phyloP scores from a whole-genome alignment of 2,797 vertebrate species.

The Aplochiton taeniatus region DNA sequence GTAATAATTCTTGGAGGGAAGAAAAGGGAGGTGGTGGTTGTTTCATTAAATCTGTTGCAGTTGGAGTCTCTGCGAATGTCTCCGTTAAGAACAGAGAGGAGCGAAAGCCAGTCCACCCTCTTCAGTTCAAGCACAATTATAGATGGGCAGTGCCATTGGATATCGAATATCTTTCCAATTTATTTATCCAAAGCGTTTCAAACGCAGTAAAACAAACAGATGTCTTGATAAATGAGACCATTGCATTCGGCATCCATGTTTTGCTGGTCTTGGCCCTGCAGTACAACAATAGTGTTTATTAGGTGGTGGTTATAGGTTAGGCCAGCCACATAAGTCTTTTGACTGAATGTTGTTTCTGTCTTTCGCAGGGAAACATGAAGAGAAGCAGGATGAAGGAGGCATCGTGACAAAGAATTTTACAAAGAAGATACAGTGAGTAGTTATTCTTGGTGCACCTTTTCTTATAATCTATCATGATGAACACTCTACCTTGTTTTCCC shows the following conservation, averaged over 20 bases:
- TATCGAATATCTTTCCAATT: background rate
- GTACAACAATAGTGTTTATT: no score
- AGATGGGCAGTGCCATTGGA: background rate
- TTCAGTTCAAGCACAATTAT: no score
- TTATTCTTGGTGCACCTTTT: background rate
- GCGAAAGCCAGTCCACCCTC: no score
- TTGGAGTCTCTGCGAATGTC: constrained; percentile 10
- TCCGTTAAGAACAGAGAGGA: background rate
- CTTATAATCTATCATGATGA: background rate
- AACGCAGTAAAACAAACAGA: background rate
- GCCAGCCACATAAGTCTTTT: background rate
- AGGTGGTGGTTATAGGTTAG: no score
- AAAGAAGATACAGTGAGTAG: constrained; percentile 98
- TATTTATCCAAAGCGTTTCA: background rate
- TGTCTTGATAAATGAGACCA: no score
- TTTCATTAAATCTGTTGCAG: constrained; percentile 23
- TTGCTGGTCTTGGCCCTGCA: no score
- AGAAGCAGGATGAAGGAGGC: constrained; percentile 95
- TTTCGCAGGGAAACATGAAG: constrained; percentile 90
- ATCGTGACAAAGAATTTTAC: constrained; percentile 99
- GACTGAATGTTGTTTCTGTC: constrained; percentile 13
- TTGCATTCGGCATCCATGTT: no score
- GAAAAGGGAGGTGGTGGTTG: constrained; percentile 8
- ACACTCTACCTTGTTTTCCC: background rate
- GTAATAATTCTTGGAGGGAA: background rate